Evolutionary conservation across 2,888 invertebrate species (phyloP).

Genomic region (Caenorhabditis japonica): DNA sequence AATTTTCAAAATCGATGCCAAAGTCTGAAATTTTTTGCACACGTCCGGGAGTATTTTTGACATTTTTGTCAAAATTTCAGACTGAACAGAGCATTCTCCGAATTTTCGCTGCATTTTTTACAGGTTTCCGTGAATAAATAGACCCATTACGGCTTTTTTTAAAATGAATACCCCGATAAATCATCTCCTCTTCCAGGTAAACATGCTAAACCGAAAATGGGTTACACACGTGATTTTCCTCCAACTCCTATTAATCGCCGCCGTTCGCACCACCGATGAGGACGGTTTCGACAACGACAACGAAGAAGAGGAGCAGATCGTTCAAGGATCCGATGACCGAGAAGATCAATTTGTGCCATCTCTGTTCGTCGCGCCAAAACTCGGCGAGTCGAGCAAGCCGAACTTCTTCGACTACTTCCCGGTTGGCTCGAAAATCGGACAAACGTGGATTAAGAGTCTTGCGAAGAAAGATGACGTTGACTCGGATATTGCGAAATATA

Average conservation of each 20-base stretch:
- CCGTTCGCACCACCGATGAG: slow-evolving; percentile 6
- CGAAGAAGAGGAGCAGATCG: slow-evolving; percentile 9
- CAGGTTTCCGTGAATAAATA: too few species aligned
- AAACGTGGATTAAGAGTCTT: slow-evolving; percentile 88
- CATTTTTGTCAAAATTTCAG: too few species aligned
- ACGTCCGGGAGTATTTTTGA: background rate
- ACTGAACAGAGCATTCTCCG: too few species aligned
- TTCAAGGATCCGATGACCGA: background rate
- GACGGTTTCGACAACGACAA: slow-evolving; percentile 17
- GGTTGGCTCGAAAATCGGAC: slow-evolving; percentile 81
- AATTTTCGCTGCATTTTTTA: too few species aligned
- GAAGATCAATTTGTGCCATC: slow-evolving; percentile 37
- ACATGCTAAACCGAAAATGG: slow-evolving; percentile 39
- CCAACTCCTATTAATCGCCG: slow-evolving; percentile 12
- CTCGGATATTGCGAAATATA: slow-evolving; percentile 93
- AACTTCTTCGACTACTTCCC: slow-evolving; percentile 63
- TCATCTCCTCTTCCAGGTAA: too few species aligned
- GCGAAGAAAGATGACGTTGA: slow-evolving; percentile 90
- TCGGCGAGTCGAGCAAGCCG: slow-evolving; percentile 15
- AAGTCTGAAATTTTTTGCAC: too few species aligned
- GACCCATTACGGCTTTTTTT: too few species aligned
- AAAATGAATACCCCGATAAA: too few species aligned
- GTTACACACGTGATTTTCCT: slow-evolving; percentile 4
- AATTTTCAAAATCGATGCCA: too few species aligned
- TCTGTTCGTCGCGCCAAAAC: slow-evolving; percentile 36